Evolutionary conservation across 1,140 invertebrate species (phyloP).

Genomic region (Zaprionus gabonicus): DNA sequence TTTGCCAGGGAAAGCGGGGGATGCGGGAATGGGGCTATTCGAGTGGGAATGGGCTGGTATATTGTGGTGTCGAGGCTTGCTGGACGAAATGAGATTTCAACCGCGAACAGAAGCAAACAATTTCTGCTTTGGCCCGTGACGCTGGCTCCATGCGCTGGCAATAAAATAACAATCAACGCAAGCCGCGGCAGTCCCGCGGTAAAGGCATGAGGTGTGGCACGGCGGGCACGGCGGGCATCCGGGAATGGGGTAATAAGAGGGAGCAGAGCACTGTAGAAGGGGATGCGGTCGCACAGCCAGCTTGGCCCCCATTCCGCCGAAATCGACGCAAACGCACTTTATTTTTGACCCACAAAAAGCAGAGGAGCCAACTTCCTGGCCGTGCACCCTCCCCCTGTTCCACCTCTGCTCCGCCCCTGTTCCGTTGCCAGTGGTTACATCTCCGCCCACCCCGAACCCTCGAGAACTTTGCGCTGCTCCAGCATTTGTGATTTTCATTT

Average conservation of each 20-base stretch:
- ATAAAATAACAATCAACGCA: conserved; percentile 81
- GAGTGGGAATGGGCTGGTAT: conserved; percentile 7
- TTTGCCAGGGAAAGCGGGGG: not conserved
- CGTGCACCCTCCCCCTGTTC: not conserved
- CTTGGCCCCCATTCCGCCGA: conserved; percentile 5
- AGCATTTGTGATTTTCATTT: conserved; percentile 55
- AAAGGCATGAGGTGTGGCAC: conserved; percentile 25
- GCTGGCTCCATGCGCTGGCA: conserved; percentile 66
- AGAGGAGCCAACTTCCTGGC: conserved; percentile 11
- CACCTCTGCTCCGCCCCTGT: not conserved
- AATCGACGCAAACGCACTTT: conserved; percentile 35
- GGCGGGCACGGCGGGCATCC: not conserved
- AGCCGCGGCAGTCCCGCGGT: conserved; percentile 61
- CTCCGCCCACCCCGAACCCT: conserved; percentile 12
- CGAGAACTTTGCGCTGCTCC: conserved; percentile 42
- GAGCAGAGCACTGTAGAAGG: not conserved
- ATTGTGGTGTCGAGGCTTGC: conserved; percentile 29
- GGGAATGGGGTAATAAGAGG: not conserved
- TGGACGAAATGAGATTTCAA: conserved; percentile 73
- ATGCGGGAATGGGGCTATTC: not conserved
- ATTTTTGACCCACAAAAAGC: conserved; percentile 38
- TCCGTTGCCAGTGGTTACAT: not conserved
- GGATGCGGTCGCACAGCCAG: not conserved
- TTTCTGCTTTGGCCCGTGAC: conserved; percentile 70
- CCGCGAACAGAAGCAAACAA: conserved; percentile 76